Evolutionary conservation across 2,797 vertebrate genomes (phyloP), one percentile per base, ranked within the genome.

Genomic region (Phrynocephalus forsythii): DNA sequence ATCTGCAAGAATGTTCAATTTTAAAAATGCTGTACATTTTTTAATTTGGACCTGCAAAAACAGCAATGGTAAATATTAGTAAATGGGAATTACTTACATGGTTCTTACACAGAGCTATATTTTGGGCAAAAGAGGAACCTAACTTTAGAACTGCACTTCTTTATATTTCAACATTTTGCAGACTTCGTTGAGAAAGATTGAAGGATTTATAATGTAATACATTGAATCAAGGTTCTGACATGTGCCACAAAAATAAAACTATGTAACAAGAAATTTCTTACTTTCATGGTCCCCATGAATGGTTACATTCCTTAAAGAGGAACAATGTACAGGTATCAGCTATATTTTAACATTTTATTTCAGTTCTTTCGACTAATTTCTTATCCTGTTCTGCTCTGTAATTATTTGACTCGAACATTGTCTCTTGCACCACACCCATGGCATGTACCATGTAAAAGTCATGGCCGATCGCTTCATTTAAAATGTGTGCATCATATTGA

Each of bases 401-500:
- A 66, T 76, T 7, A 0, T 90, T 85, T 83, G 83, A 8, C 86
- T 90, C 78, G 89, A 87, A 84, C 63, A 71, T 71, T 76, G 82
- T 86, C 90, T 87, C 1, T 0, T 1, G 13, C 3, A 2, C 26
- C 0, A 3, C 66, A 3, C 66, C 86, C 26, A 16, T 82, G n/a
- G 77, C 68, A 79, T 71, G 80, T 33, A 84, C 86, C n/a, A 75
- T 0, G 68, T 88, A 38, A 88, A 88, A 83, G 75, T 60, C 85
- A 72, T 50, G 69, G 92, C 88, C 94, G 84, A 91, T 9, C 2
- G 83, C n/a, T 93, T 91, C 85, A 92, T 92, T 95, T 86, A 30
- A 93, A 94, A 93, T 79, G 79, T 89, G 38, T 56, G 50, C 80
- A 0, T 69, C 72, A 52, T 0, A 18, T 79, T 86, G 33, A 86